phyloP scores from a whole-genome alignment of 2,888 invertebrate genomes.

The Mesorhabditis spiculigera region DNA sequence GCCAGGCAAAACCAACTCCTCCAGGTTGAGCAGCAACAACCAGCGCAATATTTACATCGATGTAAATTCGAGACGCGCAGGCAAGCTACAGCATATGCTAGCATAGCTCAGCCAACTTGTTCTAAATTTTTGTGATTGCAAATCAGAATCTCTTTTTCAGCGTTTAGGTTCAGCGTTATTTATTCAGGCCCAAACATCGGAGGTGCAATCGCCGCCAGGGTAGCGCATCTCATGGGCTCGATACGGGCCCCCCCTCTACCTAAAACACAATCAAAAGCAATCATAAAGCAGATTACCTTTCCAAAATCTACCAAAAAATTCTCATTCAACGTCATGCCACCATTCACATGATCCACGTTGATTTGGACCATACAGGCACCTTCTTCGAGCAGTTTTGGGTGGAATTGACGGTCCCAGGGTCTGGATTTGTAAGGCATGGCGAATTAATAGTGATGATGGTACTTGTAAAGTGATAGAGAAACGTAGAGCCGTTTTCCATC shows the following conservation, averaged over 20 bases:
- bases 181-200: conserved; percentile 59
- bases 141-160: too few relatives aligned
- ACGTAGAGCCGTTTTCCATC: conserved; percentile 90
- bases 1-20: too few relatives aligned
- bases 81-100: too few relatives aligned
- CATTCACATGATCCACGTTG: conserved; percentile 77
- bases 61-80: too few relatives aligned
- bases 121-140: too few relatives aligned
- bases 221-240: conserved; percentile 88
- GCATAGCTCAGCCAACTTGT: too few relatives aligned
- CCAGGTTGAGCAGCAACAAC: too few relatives aligned
- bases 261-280: neutral
- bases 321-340: conserved; percentile 80
- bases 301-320: conserved; percentile 88
- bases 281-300: conserved; percentile 67
- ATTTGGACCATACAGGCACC: conserved; percentile 71
- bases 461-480: conserved; percentile 81
- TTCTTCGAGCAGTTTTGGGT: conserved; percentile 74
- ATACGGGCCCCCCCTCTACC: conserved; percentile 73
- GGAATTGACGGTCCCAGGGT: conserved; percentile 90
- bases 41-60: too few relatives aligned
- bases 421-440: conserved; percentile 50
- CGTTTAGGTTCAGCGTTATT: too few relatives aligned
- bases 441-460: conserved; percentile 50
- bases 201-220: conserved; percentile 64